Percentiles rank a stretch among this genome's conserved stretches.
phyloP scores from a whole-genome alignment of 2,888 invertebrate genomes.

The Shargacucullia verbasci region DNA sequence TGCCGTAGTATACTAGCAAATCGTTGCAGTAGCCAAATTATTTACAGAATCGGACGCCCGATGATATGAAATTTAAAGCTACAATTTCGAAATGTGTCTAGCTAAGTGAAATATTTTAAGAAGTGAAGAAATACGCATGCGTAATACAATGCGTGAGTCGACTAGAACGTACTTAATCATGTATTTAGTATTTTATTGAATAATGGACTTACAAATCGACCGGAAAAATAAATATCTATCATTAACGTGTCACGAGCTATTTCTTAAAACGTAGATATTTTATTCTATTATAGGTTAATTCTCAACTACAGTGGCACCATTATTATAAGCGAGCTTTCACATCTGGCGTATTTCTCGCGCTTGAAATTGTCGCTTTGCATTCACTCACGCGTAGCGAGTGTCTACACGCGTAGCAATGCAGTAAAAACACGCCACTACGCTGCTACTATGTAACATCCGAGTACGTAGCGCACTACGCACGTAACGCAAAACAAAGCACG shows the following conservation, averaged over 20 bases:
- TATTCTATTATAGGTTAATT: conserved; percentile 9
- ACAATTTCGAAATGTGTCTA: conserved; percentile 80
- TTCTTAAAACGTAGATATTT: conserved; percentile 16
- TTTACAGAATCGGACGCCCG: conserved; percentile 57
- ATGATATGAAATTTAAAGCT: conserved; percentile 80
- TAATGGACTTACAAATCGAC: conserved; percentile 39
- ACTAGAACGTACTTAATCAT: conserved; percentile 36
- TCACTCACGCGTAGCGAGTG: too few species aligned
- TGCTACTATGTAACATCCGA: too few species aligned
- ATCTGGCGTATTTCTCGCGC: too few species aligned
- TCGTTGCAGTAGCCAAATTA: conserved; percentile 40
- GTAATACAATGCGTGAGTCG: conserved; percentile 29
- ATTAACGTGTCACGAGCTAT: conserved; percentile 29
- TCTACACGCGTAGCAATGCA: too few species aligned
- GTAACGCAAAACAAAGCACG: too few species aligned
- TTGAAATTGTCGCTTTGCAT: too few species aligned
- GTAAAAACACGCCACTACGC: too few species aligned
- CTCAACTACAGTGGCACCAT: conserved; percentile 48
- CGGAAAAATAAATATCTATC: conserved; percentile 20
- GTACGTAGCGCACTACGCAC: too few species aligned
- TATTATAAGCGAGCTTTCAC: conserved; percentile 17
- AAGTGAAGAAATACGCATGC: conserved; percentile 52
- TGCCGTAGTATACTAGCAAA: conserved; percentile 2
- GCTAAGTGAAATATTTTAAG: conserved; percentile 64
- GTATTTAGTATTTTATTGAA: conserved; percentile 31